Base-by-base conservation (phyloP, 2,888 invertebrate species). In the Girardia tigrina region DNA sequence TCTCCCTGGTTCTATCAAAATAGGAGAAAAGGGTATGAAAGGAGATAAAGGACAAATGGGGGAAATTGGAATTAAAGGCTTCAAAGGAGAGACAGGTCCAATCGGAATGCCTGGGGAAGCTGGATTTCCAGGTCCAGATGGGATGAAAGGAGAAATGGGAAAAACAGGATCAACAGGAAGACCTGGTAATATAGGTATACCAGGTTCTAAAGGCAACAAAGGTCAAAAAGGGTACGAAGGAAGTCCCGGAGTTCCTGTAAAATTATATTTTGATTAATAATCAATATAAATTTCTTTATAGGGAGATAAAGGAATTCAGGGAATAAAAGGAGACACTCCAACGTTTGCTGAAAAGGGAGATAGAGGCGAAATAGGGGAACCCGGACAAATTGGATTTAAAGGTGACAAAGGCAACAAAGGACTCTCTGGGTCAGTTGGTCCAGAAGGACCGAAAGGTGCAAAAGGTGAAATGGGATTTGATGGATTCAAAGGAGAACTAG, bases 221-320 rank as follows among this genome's bases (percentile, higher is more conserved):
- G 56, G 56, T 56, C n/a, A 6, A 20, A 56, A 4, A 56, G 56
- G 56, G 4, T 6, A 56, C 4, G 23, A n/a, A 20, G 56, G 56
- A 12, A n/a, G 20, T 20, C 56, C 56, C 8, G 56, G 56, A 12
- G 4, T 56, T 4, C 56, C 56, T 6, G 56, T 56, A 56, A 56
- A 12, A 36, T 36, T 12, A 12, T 36, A 36, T 36, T 36, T 36
- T 36, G 8, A 12, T 36, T 36, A 16, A 16, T 36, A 36, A 12
- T 36, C 36, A 8, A 16, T 8, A 12, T 56, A 8, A 12, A 12
- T 56, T 20, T 8, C 23, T 56, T 56, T n/a, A n/a, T 56, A 56
- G 26, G 74, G 74, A 20, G 74, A 74, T n/a, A 26, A 28, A 29
- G 74, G 74, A 2, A 42, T 12, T 74, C 42, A 27, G 14, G 74